Percentiles rank a stretch among this genome's conserved stretches.
These are phyloP conservation scores for Hippotragus niger DNA, from an alignment of 2,113 vertebrate genomes.

Conservation along the genomic window DNA sequence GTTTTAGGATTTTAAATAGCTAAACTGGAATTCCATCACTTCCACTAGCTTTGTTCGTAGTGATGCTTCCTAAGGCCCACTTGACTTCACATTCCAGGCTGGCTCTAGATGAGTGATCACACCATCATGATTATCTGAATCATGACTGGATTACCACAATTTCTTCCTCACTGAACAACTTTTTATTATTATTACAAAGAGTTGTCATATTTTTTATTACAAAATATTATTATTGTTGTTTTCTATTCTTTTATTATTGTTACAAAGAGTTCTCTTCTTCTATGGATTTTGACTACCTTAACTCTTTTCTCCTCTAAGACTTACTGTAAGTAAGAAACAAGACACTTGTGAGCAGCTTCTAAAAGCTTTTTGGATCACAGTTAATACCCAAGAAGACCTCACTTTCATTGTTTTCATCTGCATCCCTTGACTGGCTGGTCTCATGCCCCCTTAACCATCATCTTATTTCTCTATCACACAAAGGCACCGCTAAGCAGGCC, in stretches of 20 bases:
- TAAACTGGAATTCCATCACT: neutral
- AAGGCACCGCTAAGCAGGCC: neutral
- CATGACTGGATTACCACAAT: neutral
- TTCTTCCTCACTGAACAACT: neutral
- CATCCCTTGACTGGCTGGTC: neutral
- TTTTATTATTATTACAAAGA: neutral
- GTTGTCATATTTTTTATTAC: neutral
- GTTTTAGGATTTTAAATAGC: neutral
- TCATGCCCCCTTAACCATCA: neutral
- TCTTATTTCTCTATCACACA: neutral
- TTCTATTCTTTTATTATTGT: neutral
- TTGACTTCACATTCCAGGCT: neutral
- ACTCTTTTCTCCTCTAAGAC: neutral
- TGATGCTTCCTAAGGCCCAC: neutral
- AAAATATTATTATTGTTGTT: neutral
- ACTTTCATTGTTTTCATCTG: neutral
- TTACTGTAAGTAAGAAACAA: neutral
- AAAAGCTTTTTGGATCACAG: neutral
- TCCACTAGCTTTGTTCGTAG: neutral
- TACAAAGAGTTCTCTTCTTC: neutral
- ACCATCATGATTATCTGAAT: neutral
- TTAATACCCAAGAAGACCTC: neutral
- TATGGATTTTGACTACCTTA: neutral
- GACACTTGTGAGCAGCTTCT: neutral
- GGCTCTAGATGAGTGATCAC: neutral